phyloP scores from a whole-genome alignment of 1,140 invertebrate species.

The Papilio helenus region DNA sequence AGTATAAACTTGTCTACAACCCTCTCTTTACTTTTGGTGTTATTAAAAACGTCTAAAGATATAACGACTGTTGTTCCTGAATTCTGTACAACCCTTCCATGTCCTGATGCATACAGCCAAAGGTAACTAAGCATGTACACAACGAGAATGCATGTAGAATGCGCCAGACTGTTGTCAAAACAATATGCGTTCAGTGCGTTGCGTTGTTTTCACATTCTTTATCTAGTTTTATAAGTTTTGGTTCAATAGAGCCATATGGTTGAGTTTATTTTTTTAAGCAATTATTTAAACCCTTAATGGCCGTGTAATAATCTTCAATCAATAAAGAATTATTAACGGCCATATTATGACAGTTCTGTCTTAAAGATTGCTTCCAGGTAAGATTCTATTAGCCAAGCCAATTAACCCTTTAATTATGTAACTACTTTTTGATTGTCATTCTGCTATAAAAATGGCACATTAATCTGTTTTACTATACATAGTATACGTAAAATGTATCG shows the following conservation, averaged over 20 bases:
- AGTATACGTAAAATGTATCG: background rate
- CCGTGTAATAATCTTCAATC: background rate
- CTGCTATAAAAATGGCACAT: background rate
- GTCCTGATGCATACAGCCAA: constrained; percentile 61
- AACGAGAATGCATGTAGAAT: background rate
- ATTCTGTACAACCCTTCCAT: constrained; percentile 45
- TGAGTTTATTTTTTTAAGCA: background rate
- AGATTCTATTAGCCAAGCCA: background rate
- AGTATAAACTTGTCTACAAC: constrained; percentile 54
- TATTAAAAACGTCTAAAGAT: constrained; percentile 57
- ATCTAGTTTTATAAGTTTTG: background rate
- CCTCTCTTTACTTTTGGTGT: constrained; percentile 61
- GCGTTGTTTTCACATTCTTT: background rate
- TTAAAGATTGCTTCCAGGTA: background rate
- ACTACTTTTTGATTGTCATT: background rate
- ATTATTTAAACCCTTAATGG: background rate
- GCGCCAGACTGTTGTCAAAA: background rate
- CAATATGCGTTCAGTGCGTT: background rate
- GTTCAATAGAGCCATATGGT: background rate
- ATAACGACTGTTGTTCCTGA: constrained; percentile 51
- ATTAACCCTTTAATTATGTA: background rate
- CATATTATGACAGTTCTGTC: background rate
- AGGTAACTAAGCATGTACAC: constrained; percentile 47
- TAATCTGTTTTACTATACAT: no score
- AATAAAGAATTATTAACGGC: background rate